Conservation (phyloP, 2,888 invertebrate genomes). For the Candidula unifasciata region DNA sequence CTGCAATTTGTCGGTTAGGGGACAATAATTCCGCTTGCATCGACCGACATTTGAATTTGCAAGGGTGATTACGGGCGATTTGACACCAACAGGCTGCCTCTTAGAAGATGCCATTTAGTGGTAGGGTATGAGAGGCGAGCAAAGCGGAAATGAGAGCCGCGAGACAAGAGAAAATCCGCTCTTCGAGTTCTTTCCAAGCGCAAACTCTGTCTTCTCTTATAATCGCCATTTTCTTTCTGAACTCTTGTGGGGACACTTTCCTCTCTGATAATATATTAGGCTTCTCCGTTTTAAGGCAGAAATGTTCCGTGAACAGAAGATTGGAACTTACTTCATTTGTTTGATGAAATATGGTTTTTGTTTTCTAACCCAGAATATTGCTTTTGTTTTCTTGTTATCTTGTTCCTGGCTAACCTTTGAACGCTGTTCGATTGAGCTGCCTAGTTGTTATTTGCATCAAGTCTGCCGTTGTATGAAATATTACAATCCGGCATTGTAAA, state of each 20-base stretch:
- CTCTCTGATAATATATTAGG: conserved; percentile 18
- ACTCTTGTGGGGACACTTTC: background rate
- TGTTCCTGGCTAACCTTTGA: background rate
- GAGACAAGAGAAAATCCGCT: conserved; percentile 42
- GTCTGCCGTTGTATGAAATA: no score
- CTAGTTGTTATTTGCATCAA: no score
- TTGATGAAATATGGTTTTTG: conserved; percentile 28
- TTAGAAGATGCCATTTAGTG: conserved; percentile 41
- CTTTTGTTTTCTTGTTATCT: background rate
- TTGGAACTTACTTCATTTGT: conserved; percentile 25
- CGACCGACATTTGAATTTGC: conserved; percentile 47
- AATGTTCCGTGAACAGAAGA: conserved; percentile 15
- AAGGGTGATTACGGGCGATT: conserved; percentile 51
- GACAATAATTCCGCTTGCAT: conserved; percentile 51
- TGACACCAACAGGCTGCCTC: conserved; percentile 43
- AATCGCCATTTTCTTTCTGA: conserved; percentile 12
- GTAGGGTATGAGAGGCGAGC: conserved; percentile 20
- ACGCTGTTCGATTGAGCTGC: background rate
- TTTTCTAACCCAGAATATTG: conserved; percentile 15
- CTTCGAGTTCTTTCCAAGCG: conserved; percentile 12
- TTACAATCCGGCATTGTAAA: no score
- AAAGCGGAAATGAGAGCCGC: conserved; percentile 47
- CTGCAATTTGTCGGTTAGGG: conserved; percentile 49
- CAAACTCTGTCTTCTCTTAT: conserved; percentile 11
- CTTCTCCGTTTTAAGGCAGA: conserved; percentile 13